Evolutionary conservation across 2,113 vertebrate species (phyloP), one percentile per base, ranked within the genome.

Genomic region (Vombatus ursinus): DNA sequence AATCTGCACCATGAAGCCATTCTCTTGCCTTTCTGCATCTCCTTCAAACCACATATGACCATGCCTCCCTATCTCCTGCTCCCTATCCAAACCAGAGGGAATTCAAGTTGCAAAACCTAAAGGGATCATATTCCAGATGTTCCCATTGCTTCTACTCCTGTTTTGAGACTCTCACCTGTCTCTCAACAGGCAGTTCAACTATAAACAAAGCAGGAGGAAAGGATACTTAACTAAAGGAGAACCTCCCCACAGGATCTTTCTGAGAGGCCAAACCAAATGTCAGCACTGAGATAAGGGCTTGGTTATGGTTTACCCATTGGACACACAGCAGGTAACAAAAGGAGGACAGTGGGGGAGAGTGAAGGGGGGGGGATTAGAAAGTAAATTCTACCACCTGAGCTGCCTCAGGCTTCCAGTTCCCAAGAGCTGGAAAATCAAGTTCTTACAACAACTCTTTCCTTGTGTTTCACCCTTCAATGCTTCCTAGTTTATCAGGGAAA

Each of bases 391-490:
- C 84, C 8, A 50, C 5, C 44, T 24, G 31, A 37, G 68, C 54
- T 31, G 37, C 2, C 90, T 92, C 93, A 97, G 95, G 77, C 91
- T 97, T 96, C 93, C 77, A 95, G 90, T 84, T 16, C 90, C 92
- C 89, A 92, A 96, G 96, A 97, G 97, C 96, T 96, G 96, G 97
- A 97, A 98, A 97, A 97, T 96, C 96, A 95, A 96, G 96, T 97
- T 97, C 94, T 95, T 94, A 92, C 89, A 96, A 97, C 95, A 98
- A 95, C 95, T 96, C 91, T 94, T 50, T 91, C 96, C 96, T 97
- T 96, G 96, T 97, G 25, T 52, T 96, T 96, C 93, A 97, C 77
- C 92, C 68, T 94, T 94, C 95, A 96, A 93, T 49, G 44, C 22
- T 93, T 48, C 91, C 31, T 61, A 91, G 95, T 92, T 95, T 93